Conservation (phyloP, 2,113 vertebrate genomes). For the Varanus salvator region DNA sequence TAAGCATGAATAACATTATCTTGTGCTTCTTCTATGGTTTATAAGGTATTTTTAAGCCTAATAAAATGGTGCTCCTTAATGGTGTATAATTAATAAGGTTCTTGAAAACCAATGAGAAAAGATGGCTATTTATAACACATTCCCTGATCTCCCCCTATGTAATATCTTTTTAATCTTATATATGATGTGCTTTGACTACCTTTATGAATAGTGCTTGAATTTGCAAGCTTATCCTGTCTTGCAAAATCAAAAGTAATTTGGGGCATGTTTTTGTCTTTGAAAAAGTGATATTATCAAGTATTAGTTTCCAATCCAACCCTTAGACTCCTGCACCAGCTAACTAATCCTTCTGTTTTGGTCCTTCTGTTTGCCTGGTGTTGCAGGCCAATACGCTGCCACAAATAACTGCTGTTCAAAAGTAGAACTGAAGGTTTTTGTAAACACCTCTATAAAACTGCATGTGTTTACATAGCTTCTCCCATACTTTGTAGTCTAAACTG, state of each 20-base stretch:
- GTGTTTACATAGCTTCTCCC: neutral
- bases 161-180: constrained; percentile 84
- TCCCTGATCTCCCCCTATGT: constrained; percentile 78
- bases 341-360: neutral
- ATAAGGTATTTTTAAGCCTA: constrained; percentile 18
- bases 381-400: neutral
- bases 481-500: neutral
- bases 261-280: constrained; percentile 63
- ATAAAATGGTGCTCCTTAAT: neutral
- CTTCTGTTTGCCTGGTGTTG: neutral
- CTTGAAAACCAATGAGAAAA: constrained; percentile 40
- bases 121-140: constrained; percentile 29
- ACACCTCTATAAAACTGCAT: neutral
- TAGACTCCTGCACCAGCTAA: neutral
- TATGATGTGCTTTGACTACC: constrained; percentile 70
- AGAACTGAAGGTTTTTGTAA: neutral
- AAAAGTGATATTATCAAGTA: neutral
- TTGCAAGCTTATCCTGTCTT: constrained; percentile 47
- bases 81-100: constrained; percentile 43
- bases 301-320: neutral
- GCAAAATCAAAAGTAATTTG: constrained; percentile 49
- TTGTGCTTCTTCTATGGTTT: neutral
- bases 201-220: constrained; percentile 50
- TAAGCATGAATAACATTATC: no score
- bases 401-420: neutral